Percentiles rank a stretch among this genome's conserved stretches.
Evolutionary conservation across 23 tunicate species (phyloP).

Genomic region (Ascidia mentula): DNA sequence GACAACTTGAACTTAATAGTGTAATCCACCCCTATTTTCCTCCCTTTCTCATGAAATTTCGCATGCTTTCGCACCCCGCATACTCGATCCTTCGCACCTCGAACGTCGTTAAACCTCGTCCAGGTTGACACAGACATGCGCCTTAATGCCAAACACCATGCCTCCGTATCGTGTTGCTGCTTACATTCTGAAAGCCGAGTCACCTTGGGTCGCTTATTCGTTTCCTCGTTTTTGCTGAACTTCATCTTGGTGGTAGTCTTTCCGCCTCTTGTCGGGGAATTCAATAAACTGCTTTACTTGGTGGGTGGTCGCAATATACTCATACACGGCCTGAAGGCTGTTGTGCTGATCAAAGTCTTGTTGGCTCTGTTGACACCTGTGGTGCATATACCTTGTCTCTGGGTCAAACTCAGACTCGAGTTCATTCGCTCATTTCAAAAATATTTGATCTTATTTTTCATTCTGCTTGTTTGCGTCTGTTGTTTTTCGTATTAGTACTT

Average conservation of each 20-base stretch:
- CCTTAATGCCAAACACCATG: background rate
- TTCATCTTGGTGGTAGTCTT: background rate
- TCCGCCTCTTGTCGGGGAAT: background rate
- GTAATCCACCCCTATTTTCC: too few relatives aligned
- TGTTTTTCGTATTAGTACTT: too few relatives aligned
- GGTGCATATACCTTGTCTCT: too few relatives aligned
- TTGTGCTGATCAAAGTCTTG: too few relatives aligned
- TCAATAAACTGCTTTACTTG: background rate
- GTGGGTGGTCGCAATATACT: conserved; percentile 3
- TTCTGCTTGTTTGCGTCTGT: too few relatives aligned
- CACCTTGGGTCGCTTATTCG: background rate
- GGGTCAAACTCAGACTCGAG: too few relatives aligned
- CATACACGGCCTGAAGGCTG: too few relatives aligned
- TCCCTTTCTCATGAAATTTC: too few relatives aligned
- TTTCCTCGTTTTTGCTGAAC: background rate
- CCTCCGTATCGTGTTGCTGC: background rate
- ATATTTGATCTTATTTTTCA: too few relatives aligned
- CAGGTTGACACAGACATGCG: background rate
- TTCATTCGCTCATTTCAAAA: too few relatives aligned
- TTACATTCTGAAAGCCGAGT: background rate
- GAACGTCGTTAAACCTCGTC: background rate
- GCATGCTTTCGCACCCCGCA: background rate
- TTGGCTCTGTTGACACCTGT: too few relatives aligned
- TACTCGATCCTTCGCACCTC: background rate
- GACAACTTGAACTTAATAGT: too few relatives aligned